Conservation (phyloP, 2,113 vertebrate genomes). For the Synchiropus splendidus region DNA sequence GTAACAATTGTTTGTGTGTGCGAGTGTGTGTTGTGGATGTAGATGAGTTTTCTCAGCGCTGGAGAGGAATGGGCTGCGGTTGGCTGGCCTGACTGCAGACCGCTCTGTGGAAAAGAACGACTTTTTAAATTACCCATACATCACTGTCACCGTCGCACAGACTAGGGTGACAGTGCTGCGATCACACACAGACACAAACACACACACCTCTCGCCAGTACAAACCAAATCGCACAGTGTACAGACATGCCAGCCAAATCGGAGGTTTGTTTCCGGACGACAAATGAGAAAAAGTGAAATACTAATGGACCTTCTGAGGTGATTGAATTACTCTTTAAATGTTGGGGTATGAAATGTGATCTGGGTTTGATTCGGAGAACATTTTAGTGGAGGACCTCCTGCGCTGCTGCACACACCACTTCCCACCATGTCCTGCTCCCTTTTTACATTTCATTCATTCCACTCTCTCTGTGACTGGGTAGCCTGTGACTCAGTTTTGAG, state of each 20-base stretch:
- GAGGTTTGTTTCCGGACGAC: no score
- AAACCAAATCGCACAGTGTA: constrained; percentile 15
- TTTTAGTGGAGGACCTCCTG: no score
- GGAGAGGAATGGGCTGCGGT: constrained; percentile 56
- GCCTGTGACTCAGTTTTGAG: no score
- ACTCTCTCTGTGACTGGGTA: no score
- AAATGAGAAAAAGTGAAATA: no score
- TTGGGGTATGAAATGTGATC: no score
- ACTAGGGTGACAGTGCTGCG: constrained; percentile 39
- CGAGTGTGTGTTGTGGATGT: constrained; percentile 44
- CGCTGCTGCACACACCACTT: no score
- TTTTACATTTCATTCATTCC: no score
- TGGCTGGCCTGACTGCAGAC: constrained; percentile 62
- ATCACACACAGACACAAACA: constrained; percentile 14
- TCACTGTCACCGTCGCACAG: constrained; percentile 63
- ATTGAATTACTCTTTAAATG: no score
- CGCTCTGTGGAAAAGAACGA: constrained; percentile 66
- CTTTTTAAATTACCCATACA: constrained; percentile 73
- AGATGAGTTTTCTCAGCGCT: constrained; percentile 59
- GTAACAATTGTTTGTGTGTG: constrained; percentile 2
- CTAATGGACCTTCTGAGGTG: no score
- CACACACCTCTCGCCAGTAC: constrained; percentile 8
- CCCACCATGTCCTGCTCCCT: no score
- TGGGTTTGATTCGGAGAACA: no score
- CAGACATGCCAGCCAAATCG: neutral